Percentiles rank a stretch among this genome's conserved stretches.
Evolutionary conservation across 2,113 vertebrate species (phyloP).

Genomic region (Petrocephalus zakoni): DNA sequence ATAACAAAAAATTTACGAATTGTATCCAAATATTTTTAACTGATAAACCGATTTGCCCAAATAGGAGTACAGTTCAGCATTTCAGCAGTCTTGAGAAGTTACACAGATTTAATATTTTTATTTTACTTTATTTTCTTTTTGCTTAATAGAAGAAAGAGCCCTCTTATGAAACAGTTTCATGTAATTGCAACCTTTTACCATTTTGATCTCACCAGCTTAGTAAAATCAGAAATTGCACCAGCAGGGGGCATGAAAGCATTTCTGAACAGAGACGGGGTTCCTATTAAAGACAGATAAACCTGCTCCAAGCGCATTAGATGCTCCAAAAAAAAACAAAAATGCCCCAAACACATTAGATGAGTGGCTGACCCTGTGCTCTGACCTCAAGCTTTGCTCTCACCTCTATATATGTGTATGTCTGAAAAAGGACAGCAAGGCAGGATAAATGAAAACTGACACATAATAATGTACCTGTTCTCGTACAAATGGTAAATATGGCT

Average conservation of each 20-base stretch:
- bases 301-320: no score
- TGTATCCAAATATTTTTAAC: neutral
- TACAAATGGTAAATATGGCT: neutral
- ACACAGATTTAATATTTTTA: neutral
- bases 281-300: neutral
- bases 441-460: neutral
- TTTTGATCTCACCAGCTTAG: neutral
- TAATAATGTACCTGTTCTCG: neutral
- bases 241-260: constrained; percentile 13
- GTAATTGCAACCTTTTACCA: neutral
- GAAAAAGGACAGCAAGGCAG: neutral
- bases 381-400: neutral
- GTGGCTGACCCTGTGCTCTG: neutral
- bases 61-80: neutral
- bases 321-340: neutral
- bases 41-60: neutral
- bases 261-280: neutral
- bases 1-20: neutral
- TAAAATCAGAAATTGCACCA: neutral
- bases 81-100: neutral
- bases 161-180: neutral
- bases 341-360: neutral
- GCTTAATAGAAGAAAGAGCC: neutral
- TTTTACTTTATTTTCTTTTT: neutral
- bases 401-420: neutral